These are phyloP conservation scores for Agrypnus murinus DNA, from an alignment of 2,888 invertebrate species.

Conservation along the genomic window DNA sequence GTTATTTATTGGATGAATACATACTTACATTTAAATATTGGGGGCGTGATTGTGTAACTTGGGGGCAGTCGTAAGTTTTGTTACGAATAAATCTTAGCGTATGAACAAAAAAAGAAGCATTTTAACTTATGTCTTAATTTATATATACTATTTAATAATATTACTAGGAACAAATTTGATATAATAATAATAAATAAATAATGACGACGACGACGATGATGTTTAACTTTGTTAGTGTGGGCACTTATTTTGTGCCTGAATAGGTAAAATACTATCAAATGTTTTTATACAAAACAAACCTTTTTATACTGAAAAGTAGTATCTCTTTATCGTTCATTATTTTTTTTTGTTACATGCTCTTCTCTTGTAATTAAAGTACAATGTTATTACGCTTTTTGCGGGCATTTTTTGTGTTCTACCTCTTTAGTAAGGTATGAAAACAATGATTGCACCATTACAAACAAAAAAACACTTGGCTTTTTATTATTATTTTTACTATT, in stretches of 20 bases:
- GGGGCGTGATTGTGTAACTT: constrained; percentile 52
- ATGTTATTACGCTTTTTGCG: neutral
- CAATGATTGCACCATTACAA: too few species aligned
- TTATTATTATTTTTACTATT: constrained; percentile 31
- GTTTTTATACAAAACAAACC: constrained; percentile 43
- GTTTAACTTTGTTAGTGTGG: constrained; percentile 63
- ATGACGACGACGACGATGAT: neutral
- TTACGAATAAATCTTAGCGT: constrained; percentile 68
- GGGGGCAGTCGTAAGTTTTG: constrained; percentile 61
- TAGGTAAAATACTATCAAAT: constrained; percentile 38
- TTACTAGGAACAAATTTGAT: constrained; percentile 55
- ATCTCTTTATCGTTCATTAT: constrained; percentile 11
- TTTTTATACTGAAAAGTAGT: constrained; percentile 34
- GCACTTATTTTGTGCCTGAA: constrained; percentile 63
- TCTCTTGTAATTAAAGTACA: constrained; percentile 33
- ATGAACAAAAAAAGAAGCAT: constrained; percentile 60
- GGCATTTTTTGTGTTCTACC: neutral
- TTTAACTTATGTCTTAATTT: constrained; percentile 55
- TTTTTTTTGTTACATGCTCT: neutral
- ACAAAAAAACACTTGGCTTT: constrained; percentile 9
- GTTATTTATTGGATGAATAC: constrained; percentile 62
- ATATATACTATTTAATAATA: constrained; percentile 47
- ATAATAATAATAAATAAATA: constrained; percentile 27
- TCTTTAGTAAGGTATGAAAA: neutral
- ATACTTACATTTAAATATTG: constrained; percentile 56